Base-by-base conservation (phyloP, 2,797 vertebrate species). In the Serranus cabrilla region DNA sequence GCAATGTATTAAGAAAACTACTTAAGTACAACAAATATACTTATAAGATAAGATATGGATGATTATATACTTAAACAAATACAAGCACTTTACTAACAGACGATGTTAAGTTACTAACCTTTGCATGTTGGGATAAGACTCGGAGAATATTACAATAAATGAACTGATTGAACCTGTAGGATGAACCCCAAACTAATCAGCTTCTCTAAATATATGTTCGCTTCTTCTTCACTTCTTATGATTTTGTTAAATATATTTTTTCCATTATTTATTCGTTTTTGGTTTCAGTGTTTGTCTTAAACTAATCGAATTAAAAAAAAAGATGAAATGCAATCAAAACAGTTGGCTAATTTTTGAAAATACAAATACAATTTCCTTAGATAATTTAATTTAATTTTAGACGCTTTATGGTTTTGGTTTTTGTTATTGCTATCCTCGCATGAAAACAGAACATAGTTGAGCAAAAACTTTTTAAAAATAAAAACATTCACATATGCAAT, bases 401-500 rank as follows among this genome's bases (percentile, higher is more conserved):
- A n/a, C 16, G 45, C 65, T 27, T 52, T 63, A 8, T 43, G 11
- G n/a, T 27, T 70, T 62, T 62, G 54, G 39, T 62, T 72, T 75
- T 64, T 72, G 34, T 46, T 55, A 68, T 70, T 74, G 40, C 11
- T 58, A 74, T 57, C 4, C 27, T 80, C 72, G 54, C 64, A 66
- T 74, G 23, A 83, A 61, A 61, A 51, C 54, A 66, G 8, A 65
- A 72, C 51, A 45, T 54, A 11, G 31, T 55, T 60, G 31, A 76
- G 79, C 83, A 90, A 83, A 90, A 80, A 78, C 81, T 42, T 13
- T 13, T 42, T 42, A n/a, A 6, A 31, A 20, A 64, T 62, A 51
- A 47, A 21, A 56, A 82, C 80, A 83, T 83, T 83, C 73, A 89
- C 89, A 84, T 92, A 94, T 94, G 93, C 93, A 95, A 95, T 91